Percentiles rank a stretch among this genome's conserved stretches.
These are phyloP conservation scores for Lepus americanus DNA, from an alignment of 2,113 vertebrate species.

Conservation along the genomic window DNA sequence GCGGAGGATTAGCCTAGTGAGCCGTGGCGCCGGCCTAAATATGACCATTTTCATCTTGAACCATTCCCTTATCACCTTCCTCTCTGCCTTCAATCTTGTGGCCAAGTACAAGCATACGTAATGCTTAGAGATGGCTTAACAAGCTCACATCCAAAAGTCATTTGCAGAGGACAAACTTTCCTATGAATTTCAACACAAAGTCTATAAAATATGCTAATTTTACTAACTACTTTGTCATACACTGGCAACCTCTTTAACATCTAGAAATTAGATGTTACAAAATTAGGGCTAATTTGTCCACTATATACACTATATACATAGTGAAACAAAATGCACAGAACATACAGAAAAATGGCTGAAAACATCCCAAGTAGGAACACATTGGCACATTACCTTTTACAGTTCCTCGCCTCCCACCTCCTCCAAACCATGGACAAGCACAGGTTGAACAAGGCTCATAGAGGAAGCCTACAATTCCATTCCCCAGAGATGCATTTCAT, in stretches of 20 bases:
- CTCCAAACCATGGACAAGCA: not conserved
- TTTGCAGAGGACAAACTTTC: not conserved
- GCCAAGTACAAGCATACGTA: constrained; percentile 39
- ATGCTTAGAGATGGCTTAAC: constrained; percentile 11
- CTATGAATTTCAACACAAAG: constrained; percentile 55
- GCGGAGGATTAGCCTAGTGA: too few species aligned
- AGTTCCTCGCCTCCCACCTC: constrained; percentile 16
- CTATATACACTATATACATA: constrained; percentile 38
- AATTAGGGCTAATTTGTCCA: constrained; percentile 26
- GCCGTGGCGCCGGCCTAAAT: not conserved
- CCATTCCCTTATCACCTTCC: not conserved
- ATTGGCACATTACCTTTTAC: not conserved
- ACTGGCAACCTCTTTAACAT: not conserved
- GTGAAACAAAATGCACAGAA: constrained; percentile 11
- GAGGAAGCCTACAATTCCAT: not conserved
- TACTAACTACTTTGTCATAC: constrained; percentile 43
- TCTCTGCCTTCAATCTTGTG: constrained; percentile 32
- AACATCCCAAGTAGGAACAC: not conserved
- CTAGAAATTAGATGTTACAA: constrained; percentile 38
- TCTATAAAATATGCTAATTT: constrained; percentile 54
- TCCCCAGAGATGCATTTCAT: constrained; percentile 18
- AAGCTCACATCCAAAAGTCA: constrained; percentile 36
- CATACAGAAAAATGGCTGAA: not conserved
- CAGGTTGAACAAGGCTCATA: not conserved
- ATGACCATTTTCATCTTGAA: constrained; percentile 1